These are phyloP conservation scores for Bombus waltoni DNA, from an alignment of 1,140 invertebrate species.

Conservation along the genomic window DNA sequence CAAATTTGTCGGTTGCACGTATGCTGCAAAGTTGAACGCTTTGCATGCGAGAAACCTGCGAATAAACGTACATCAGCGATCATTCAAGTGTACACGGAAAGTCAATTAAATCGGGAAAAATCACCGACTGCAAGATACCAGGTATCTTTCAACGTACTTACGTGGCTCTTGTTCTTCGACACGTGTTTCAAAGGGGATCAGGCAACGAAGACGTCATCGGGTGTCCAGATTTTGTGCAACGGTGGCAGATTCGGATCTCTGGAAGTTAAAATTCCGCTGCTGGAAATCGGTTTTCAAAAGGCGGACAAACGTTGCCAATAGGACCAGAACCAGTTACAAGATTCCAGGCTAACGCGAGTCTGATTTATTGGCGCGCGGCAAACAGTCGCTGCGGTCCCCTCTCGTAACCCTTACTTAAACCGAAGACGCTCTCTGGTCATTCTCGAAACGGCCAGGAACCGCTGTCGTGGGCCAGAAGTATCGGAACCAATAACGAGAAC, in stretches of 20 bases:
- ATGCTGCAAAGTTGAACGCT: too few species aligned
- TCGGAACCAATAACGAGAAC: constrained; percentile 66
- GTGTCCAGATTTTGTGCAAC: not conserved
- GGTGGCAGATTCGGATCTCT: constrained; percentile 5
- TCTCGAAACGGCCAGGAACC: not conserved
- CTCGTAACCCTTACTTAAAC: constrained; percentile 62
- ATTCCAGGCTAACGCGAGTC: constrained; percentile 9
- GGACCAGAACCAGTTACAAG: not conserved
- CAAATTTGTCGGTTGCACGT: not conserved
- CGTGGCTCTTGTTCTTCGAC: not conserved
- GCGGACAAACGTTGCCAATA: not conserved
- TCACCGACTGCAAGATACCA: not conserved
- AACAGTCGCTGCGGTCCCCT: constrained; percentile 16
- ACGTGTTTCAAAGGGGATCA: not conserved
- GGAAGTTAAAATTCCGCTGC: not conserved
- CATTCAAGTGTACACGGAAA: not conserved
- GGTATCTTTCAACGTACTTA: not conserved
- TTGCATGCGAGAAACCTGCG: not conserved
- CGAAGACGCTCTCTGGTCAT: not conserved
- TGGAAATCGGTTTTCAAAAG: not conserved
- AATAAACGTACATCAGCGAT: not conserved
- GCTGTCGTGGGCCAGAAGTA: constrained; percentile 9
- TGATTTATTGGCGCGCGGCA: constrained; percentile 62
- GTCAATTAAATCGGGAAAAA: not conserved
- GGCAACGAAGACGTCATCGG: constrained; percentile 18